Conservation (phyloP, 2,888 invertebrate species). For the Corbicula japonica region DNA sequence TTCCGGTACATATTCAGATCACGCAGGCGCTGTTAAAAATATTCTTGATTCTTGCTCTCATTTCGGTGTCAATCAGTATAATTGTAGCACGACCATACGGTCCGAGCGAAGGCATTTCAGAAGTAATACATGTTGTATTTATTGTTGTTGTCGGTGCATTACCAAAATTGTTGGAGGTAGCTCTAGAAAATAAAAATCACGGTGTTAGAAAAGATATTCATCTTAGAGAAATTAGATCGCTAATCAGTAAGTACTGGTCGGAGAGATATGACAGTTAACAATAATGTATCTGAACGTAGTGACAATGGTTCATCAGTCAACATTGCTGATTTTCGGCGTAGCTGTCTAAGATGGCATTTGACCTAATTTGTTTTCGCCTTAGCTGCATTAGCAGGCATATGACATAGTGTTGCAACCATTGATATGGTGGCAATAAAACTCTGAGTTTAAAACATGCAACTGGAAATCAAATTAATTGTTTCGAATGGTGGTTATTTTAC, state of each 20-base stretch:
- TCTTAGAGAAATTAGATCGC: constrained; percentile 14
- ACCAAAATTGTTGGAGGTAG: constrained; percentile 47
- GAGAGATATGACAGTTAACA: no score
- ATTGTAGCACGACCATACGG: constrained; percentile 4
- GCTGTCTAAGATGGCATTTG: no score
- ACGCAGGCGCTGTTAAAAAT: constrained; percentile 24
- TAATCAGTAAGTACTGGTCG: constrained; percentile 17
- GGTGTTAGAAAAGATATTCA: constrained; percentile 40
- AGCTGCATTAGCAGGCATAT: no score
- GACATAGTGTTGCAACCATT: no score
- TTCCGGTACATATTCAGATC: constrained; percentile 43
- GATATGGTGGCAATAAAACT: no score
- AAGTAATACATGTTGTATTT: constrained; percentile 59
- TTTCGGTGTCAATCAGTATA: constrained; percentile 15
- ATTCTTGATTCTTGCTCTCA: constrained; percentile 17
- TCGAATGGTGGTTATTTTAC: no score
- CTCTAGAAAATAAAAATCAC: constrained; percentile 31
- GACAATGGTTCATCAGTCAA: no score
- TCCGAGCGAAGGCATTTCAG: constrained; percentile 28
- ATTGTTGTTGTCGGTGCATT: constrained; percentile 49
- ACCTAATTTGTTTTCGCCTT: no score
- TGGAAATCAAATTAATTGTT: no score
- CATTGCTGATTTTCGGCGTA: no score
- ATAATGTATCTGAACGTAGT: no score
- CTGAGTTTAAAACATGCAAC: no score